Conservation (phyloP, 1,140 invertebrate species). For the Polyergus mexicanus region DNA sequence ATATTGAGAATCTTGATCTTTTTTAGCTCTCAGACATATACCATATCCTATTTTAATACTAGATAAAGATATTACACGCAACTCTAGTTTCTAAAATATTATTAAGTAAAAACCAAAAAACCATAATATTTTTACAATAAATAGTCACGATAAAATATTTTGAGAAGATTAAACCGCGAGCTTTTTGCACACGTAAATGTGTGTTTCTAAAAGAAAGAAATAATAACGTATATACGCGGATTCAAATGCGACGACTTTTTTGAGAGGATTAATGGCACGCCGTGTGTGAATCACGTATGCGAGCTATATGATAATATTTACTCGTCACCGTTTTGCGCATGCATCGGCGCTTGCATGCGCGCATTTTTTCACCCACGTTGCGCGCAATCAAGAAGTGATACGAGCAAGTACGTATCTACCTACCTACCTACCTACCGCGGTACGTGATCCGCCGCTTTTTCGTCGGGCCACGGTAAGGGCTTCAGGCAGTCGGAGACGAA, state of each 20-base stretch:
- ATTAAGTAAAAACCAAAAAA: neutral
- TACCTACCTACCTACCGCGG: conserved; percentile 19
- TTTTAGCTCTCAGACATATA: neutral
- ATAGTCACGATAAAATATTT: neutral
- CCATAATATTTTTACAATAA: neutral
- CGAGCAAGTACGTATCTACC: conserved; percentile 56
- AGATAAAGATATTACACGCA: neutral
- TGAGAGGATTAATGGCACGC: conserved; percentile 30
- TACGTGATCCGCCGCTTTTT: conserved; percentile 48
- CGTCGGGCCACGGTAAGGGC: conserved; percentile 24
- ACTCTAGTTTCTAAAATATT: neutral
- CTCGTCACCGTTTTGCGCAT: conserved; percentile 39
- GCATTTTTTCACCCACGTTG: conserved; percentile 55
- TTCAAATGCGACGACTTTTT: conserved; percentile 49
- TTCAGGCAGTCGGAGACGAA: neutral
- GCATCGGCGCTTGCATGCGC: conserved; percentile 22
- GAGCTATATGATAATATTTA: conserved; percentile 60
- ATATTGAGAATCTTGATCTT: neutral
- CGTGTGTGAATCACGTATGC: conserved; percentile 37
- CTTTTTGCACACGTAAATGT: too few relatives aligned
- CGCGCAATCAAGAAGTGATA: conserved; percentile 60
- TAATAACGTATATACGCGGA: conserved; percentile 1
- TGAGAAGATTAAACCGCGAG: neutral
- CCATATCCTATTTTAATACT: neutral
- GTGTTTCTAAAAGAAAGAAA: neutral